Evolutionary conservation across 2,888 invertebrate genomes (phyloP).

Genomic region (Thyatira batis): DNA sequence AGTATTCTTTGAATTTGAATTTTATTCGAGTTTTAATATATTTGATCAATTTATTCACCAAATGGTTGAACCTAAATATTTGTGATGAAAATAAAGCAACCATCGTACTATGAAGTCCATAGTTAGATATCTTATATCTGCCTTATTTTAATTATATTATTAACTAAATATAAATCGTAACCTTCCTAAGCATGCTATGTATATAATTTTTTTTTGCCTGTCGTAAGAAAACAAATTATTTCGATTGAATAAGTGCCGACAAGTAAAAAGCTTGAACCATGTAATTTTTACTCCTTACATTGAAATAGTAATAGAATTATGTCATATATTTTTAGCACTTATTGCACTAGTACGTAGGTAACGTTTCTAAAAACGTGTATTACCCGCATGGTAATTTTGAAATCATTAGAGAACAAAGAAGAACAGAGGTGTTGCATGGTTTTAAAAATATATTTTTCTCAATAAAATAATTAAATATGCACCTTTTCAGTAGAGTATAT

Average conservation of each 20-base stretch:
- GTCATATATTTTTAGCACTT: background rate
- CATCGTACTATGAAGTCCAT: conserved; percentile 1
- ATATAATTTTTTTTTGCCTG: conserved; percentile 1
- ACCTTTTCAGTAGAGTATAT: background rate
- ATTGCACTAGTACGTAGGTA: background rate
- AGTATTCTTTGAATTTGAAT: background rate
- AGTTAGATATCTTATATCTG: background rate
- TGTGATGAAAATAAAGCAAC: background rate
- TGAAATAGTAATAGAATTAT: background rate
- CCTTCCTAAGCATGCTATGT: background rate
- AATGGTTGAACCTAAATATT: background rate
- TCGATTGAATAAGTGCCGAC: background rate
- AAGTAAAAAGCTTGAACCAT: background rate
- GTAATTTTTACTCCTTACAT: background rate
- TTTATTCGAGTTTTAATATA: background rate
- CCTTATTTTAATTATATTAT: background rate
- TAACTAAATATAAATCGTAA: background rate
- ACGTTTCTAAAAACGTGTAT: background rate
- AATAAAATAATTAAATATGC: background rate
- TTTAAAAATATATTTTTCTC: background rate
- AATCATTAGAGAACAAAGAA: background rate
- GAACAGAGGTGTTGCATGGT: background rate
- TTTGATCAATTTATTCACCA: background rate
- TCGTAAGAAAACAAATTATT: background rate
- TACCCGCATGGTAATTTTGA: background rate